Conservation (phyloP, 2,888 invertebrate species). For the Clanis bilineata region DNA sequence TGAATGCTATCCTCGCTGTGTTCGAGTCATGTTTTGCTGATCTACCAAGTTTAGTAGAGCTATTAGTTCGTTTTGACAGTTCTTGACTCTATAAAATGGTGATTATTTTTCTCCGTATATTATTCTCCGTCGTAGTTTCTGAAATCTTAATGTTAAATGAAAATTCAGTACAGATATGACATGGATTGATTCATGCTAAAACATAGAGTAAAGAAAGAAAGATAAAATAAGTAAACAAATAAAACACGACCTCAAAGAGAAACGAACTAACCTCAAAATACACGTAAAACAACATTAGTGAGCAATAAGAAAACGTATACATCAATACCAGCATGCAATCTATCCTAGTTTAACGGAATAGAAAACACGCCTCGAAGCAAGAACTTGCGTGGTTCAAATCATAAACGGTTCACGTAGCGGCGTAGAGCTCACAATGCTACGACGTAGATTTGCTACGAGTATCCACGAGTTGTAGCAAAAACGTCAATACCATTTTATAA, state of each 20-base stretch:
- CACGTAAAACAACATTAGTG: slow-evolving; percentile 19
- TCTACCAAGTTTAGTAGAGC: not conserved
- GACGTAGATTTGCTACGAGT: not conserved
- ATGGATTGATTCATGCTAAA: too few relatives aligned
- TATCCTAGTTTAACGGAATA: slow-evolving; percentile 28
- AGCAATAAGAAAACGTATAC: slow-evolving; percentile 23
- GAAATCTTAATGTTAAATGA: too few relatives aligned
- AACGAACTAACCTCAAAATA: slow-evolving; percentile 8
- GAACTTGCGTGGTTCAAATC: not conserved
- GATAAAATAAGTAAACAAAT: not conserved
- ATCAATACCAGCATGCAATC: slow-evolving; percentile 26
- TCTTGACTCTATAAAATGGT: too few relatives aligned
- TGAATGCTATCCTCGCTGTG: not conserved
- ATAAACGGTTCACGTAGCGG: not conserved
- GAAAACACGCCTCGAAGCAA: slow-evolving; percentile 26
- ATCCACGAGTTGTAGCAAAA: not conserved
- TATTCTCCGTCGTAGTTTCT: too few relatives aligned
- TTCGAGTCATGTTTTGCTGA: not conserved
- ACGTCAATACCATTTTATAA: not conserved
- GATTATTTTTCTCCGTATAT: too few relatives aligned
- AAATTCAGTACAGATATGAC: too few relatives aligned
- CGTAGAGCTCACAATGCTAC: not conserved
- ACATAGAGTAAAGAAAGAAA: too few relatives aligned
- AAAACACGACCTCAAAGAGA: not conserved
- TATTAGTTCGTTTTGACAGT: too few relatives aligned